Base-by-base conservation (phyloP, 2,888 invertebrate genomes). In the Capitulum mitella region DNA sequence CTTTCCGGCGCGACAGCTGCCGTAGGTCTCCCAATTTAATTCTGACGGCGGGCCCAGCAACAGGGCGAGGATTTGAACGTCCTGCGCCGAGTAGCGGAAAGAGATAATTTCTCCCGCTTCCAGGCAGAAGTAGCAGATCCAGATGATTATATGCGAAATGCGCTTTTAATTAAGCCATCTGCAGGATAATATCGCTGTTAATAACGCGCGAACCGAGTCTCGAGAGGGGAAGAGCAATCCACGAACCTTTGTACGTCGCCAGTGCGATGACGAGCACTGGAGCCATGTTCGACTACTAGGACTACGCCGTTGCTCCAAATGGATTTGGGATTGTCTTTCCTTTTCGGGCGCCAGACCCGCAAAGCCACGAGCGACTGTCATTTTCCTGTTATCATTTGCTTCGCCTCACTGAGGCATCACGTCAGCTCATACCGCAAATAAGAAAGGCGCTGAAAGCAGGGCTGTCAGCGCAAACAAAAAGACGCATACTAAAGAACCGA, bases 101-200 rank as follows among this genome's bases (percentile, higher is more conserved):
- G 51, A 14, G 61, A 61, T 61, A 61, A 61, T 61, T 32, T 0
- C n/a, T 3, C 29, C 32, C 16, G 3, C 16, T 0, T 32, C 32
- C 32, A 16, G 51, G 22, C 1, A 32, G 16, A 8, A 5, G 70
- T 3, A 1, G 26, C n/a, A n/a, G 29, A 37, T 37, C 22, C 10
- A 19, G 22, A 37, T 70, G 70, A 70, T 70, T 22, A 70, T 32
- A 70, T 70, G 37, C 37, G 34, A 70, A 70, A 34, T 70, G 34
- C 32, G 70, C 70, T 10, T 34, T 70, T 70, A 70, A 70, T 70
- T 70, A 70, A 70, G 37, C 16, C 70, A 8, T 70, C 29, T 22
- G 22, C 3, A 22, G 54, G 22, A 70, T 70, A 70, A 64, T 10
- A 34, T 37, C 6, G 8, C 26, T 70, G 70, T 37, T 70, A 37